Percentiles rank a stretch among this genome's conserved stretches.
phyloP scores from a whole-genome alignment of 2,797 vertebrate species.

The Spheniscus humboldti region DNA sequence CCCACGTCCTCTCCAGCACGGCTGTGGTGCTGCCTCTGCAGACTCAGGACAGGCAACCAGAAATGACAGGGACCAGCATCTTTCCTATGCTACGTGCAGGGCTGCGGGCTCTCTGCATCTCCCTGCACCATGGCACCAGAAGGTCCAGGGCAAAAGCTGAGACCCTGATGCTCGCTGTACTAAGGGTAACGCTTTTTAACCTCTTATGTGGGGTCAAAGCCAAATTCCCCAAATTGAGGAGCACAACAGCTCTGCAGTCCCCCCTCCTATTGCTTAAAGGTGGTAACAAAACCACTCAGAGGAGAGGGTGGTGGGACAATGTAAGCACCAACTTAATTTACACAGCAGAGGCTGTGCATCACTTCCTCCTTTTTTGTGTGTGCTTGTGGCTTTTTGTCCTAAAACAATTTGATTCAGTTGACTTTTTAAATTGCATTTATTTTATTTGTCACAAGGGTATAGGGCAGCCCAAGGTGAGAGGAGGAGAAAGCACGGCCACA shows the following conservation, averaged over 20 bases:
- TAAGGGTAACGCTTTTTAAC: background rate
- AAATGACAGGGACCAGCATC: background rate
- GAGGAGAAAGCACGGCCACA: background rate
- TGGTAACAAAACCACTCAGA: background rate
- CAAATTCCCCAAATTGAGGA: background rate
- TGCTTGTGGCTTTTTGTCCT: background rate
- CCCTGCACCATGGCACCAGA: background rate
- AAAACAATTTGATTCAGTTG: background rate
- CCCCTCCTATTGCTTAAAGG: background rate
- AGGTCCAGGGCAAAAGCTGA: background rate
- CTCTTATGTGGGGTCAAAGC: background rate
- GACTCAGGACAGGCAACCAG: background rate
- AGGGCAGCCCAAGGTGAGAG: constrained; percentile 21
- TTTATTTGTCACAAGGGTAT: background rate
- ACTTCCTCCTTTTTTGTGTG: background rate
- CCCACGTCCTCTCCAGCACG: accelerated
- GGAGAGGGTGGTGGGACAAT: background rate
- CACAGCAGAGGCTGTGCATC: background rate
- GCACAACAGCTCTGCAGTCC: background rate
- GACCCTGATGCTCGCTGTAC: background rate
- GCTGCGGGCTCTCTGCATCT: background rate
- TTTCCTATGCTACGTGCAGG: background rate
- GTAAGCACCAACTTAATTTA: background rate
- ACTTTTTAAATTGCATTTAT: background rate
- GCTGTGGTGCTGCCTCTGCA: background rate